phyloP scores from a whole-genome alignment of 2,797 vertebrate genomes.

The Lagocephalus sceleratus region DNA sequence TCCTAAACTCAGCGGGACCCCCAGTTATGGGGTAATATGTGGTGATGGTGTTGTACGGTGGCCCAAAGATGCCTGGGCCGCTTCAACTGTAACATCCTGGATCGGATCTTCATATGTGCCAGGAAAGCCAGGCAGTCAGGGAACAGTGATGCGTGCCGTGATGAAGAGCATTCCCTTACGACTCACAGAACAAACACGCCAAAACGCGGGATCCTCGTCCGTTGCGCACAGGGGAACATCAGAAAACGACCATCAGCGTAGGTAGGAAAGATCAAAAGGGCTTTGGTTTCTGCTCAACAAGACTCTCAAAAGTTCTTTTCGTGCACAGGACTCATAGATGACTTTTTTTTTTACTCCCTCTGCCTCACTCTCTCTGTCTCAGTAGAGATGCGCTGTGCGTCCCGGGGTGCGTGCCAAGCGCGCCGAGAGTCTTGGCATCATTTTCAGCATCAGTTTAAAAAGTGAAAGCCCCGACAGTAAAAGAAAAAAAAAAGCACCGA shows the following conservation, averaged over 20 bases:
- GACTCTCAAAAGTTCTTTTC: constrained; percentile 1
- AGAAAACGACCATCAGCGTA: constrained; percentile 29
- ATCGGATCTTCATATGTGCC: constrained; percentile 70
- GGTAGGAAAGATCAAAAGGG: constrained; percentile 10
- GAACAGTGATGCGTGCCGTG: constrained; percentile 51
- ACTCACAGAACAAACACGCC: constrained; percentile 22
- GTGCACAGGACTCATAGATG: too few relatives aligned
- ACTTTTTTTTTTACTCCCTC: constrained; percentile 38
- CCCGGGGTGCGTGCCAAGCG: constrained; percentile 57
- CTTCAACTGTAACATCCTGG: constrained; percentile 79
- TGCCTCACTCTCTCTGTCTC: constrained; percentile 10
- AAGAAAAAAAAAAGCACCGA: not conserved
- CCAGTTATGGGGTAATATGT: constrained; percentile 72
- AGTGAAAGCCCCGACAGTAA: constrained; percentile 2
- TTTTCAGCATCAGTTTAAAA: constrained; percentile 58
- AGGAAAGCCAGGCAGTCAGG: constrained; percentile 58
- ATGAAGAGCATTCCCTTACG: constrained; percentile 50
- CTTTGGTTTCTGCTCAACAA: constrained; percentile 13
- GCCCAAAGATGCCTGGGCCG: constrained; percentile 81
- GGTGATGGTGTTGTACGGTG: constrained; percentile 64
- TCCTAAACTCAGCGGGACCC: constrained; percentile 72
- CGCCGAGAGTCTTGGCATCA: constrained; percentile 50
- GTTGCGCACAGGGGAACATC: constrained; percentile 25
- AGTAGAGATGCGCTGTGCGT: constrained; percentile 58
- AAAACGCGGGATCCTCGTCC: constrained; percentile 59